Base-by-base conservation (phyloP, 2,797 vertebrate genomes). In the Intellagama lesueurii region DNA sequence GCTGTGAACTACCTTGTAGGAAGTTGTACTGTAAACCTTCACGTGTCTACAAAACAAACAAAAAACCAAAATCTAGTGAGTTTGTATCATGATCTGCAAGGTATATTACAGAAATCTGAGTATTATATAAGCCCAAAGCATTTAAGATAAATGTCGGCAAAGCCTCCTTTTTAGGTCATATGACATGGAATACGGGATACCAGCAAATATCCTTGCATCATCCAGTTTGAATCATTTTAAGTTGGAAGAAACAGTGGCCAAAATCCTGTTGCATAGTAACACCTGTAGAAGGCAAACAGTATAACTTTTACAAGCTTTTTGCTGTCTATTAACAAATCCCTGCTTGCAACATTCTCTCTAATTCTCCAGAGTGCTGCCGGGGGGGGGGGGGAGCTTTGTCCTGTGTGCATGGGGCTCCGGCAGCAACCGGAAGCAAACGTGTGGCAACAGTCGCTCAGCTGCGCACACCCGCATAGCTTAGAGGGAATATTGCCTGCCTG, bases 1-100 rank as follows among this genome's bases (percentile, higher is more conserved):
- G 96, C 98, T 99, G 95, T 99, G 98, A 52, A 99, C 98, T 78
- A 99, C 98, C 97, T 98, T 99, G 92, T 98, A 99, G 90, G 97
- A 98, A 89, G 98, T 97, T 68, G 99, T 99, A 96, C 98, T 99
- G 94, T 99, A 99, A 40, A 99, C 97, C 95, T 99, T 99, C 77
- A 99, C 98, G 68, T 99, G 99, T 96, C 99, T 99, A 92, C 8
- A 66, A 0, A 86, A 69, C 14, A 56, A 56, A 56, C 52, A 93
- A 96, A 81, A 66, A 85, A 7, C 30, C 19, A 79, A 16, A 60
- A 16, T 24, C 70, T 28, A 70, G n/a, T 30, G 3, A 85, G 35
- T 47, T 47, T 24, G 7, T 26, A 11, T 26, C 69, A 73, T 40
- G 32, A 70, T 52, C 49, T 56, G 12, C 69, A 76, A 56, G 52